Evolutionary conservation across 2,888 invertebrate genomes (phyloP).

Genomic region (Cephus runcator): DNA sequence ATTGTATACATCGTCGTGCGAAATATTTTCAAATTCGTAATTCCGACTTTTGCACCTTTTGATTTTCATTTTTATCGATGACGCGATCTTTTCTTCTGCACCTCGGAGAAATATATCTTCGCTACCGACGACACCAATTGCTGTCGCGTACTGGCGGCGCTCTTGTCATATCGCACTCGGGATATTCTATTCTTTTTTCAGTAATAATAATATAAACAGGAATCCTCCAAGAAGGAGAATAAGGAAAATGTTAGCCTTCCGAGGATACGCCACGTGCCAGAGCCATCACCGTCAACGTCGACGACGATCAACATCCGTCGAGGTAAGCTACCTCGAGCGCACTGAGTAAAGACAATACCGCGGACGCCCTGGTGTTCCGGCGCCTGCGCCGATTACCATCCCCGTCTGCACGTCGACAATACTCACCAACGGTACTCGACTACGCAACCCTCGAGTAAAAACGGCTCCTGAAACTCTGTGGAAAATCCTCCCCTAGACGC

Average conservation of each 20-base stretch:
- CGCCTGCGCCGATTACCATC: conserved; percentile 33
- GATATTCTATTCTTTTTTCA: not conserved
- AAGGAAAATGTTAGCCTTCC: not conserved
- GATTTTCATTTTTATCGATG: not conserved
- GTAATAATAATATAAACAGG: not conserved
- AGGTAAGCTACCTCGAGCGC: conserved; percentile 49
- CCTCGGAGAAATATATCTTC: not conserved
- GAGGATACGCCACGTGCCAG: conserved; percentile 16
- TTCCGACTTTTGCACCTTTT: not conserved
- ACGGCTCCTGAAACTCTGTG: not conserved
- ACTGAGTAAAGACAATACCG: conserved; percentile 35
- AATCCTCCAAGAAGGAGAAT: not conserved
- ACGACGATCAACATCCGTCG: conserved; percentile 35
- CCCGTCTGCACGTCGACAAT: not conserved
- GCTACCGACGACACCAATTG: not conserved
- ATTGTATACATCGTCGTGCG: too few relatives aligned
- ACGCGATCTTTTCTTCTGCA: not conserved
- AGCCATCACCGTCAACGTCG: conserved; percentile 17
- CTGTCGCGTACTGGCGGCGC: not conserved
- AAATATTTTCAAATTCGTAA: not conserved
- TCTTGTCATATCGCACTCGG: not conserved
- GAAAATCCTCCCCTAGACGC: not conserved
- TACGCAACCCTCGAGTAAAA: not conserved
- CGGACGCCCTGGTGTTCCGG: conserved; percentile 30
- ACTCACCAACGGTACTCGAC: not conserved